Evolutionary conservation across 2,888 invertebrate genomes (phyloP), one percentile per base, ranked within the genome.

Genomic region (Adineta ricciae): DNA sequence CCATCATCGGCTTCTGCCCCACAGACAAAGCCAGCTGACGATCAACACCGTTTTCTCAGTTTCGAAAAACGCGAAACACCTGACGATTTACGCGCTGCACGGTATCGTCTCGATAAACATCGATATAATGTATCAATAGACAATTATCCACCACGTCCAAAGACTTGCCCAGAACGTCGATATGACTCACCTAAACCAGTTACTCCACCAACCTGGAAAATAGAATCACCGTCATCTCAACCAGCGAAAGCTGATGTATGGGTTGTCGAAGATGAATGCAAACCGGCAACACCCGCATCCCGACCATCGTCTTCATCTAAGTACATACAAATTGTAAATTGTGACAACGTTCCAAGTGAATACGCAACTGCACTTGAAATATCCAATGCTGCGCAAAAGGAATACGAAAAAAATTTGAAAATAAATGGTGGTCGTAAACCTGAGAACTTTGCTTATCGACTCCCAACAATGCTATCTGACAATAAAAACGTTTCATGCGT

Each of bases 41-140:
- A 41, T 41, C 41, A 73, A 21, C 73, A 73, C 38, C 4, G 41
- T 78, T 78, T 78, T 41, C n/a, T 78, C n/a, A 78, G 24, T n/a
- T 78, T n/a, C 41, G 14, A 41, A 24, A 14, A 14, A 9, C 9
- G 2, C 41, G 41, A 41, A 78, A 78, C 78, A 24, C 78, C 78
- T 24, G 38, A 41, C 14, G 78, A 78, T 21, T n/a, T 78, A 19
- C 78, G 78, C 2, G 11, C 41, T 78, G 4, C 9, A 4, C 78
- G 78, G 24, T 24, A 38, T 41, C 78, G 78, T 41, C 8, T 78
- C n/a, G 41, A 41, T 41, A 78, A 78, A 78, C 9, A 78, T 41
- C 78, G 78, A 41, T 78, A 78, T 78, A 41, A 78, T 78, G 11
- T 41, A 78, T 41, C 78, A 11, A 24, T 78, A 41, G 78, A 78